Conservation (phyloP, 2,797 vertebrate genomes). For the Carapus acus region DNA sequence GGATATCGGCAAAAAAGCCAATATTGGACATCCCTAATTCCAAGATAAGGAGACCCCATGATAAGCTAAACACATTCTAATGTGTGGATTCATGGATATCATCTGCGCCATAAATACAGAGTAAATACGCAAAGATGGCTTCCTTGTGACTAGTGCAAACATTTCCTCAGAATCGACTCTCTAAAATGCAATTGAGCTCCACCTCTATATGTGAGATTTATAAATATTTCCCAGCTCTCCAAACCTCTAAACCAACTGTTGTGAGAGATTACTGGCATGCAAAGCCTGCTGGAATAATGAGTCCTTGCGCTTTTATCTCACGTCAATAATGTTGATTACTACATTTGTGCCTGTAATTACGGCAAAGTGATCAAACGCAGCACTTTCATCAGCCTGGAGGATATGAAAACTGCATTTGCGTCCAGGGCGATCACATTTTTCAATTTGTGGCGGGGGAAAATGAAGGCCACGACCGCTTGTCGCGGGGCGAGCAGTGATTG, state of each 20-base stretch:
- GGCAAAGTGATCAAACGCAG: conserved; percentile 58
- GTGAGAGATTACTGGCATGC: conserved; percentile 52
- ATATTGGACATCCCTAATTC: no score
- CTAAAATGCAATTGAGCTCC: no score
- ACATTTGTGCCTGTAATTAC: conserved; percentile 60
- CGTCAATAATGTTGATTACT: conserved; percentile 61
- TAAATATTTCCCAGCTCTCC: conserved; percentile 10
- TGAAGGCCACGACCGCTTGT: conserved; percentile 16
- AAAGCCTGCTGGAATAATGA: conserved; percentile 56
- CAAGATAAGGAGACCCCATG: no score
- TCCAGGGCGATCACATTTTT: background rate
- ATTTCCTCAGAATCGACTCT: no score
- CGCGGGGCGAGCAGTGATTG: conserved; percentile 21
- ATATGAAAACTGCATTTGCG: conserved; percentile 19
- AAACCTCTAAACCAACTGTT: conserved; percentile 14
- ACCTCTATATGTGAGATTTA: background rate
- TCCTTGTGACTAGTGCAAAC: no score
- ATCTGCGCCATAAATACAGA: background rate
- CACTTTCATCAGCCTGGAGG: conserved; percentile 63
- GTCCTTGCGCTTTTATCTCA: conserved; percentile 52
- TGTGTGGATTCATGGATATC: conserved; percentile 7
- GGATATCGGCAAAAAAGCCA: no score
- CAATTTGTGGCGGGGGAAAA: conserved; percentile 15
- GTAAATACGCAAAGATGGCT: background rate
- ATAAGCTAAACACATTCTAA: conserved; percentile 9